A percentile compares a stretch with the other conserved stretches of the same genome.
Evolutionary conservation across 2,888 invertebrate genomes (phyloP).

Genomic region (Caenorhabditis doughertyi): DNA sequence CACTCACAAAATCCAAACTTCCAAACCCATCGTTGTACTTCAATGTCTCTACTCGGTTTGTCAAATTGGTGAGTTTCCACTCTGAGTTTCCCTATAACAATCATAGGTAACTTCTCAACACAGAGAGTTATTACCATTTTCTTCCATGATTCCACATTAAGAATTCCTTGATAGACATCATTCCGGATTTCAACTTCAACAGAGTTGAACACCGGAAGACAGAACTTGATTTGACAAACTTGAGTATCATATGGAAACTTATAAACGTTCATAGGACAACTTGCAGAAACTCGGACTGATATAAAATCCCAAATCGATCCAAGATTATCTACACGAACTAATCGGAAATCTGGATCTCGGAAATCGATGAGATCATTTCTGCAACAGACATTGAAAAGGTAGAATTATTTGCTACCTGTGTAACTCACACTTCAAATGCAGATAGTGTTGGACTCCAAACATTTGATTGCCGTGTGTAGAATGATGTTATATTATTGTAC

Average conservation of each 20-base stretch:
- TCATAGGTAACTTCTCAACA: neutral
- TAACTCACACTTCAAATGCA: constrained; percentile 53
- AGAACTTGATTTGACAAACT: constrained; percentile 48
- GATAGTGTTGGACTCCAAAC: constrained; percentile 59
- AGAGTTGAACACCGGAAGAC: constrained; percentile 32
- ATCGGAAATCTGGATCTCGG: constrained; percentile 52
- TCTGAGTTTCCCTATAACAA: constrained; percentile 57
- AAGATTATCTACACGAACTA: constrained; percentile 13
- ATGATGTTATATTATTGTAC: constrained; percentile 3
- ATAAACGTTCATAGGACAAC: constrained; percentile 49
- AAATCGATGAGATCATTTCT: constrained; percentile 57
- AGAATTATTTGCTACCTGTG: no score
- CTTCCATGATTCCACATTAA: constrained; percentile 6
- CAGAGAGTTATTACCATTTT: constrained; percentile 26
- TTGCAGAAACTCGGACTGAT: constrained; percentile 41
- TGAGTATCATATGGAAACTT: constrained; percentile 58
- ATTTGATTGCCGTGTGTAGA: constrained; percentile 31
- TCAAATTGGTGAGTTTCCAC: constrained; percentile 47
- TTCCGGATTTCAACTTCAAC: constrained; percentile 39
- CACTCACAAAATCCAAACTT: constrained; percentile 43
- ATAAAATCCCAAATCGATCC: constrained; percentile 46
- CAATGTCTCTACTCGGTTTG: constrained; percentile 22
- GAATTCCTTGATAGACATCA: constrained; percentile 37
- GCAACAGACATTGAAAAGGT: no score
- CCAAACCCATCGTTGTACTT: constrained; percentile 43